A percentile compares a stretch with the other conserved stretches of the same genome.
Conservation (phyloP, 2,888 invertebrate species). For the Pollenia griseotomentosa region DNA sequence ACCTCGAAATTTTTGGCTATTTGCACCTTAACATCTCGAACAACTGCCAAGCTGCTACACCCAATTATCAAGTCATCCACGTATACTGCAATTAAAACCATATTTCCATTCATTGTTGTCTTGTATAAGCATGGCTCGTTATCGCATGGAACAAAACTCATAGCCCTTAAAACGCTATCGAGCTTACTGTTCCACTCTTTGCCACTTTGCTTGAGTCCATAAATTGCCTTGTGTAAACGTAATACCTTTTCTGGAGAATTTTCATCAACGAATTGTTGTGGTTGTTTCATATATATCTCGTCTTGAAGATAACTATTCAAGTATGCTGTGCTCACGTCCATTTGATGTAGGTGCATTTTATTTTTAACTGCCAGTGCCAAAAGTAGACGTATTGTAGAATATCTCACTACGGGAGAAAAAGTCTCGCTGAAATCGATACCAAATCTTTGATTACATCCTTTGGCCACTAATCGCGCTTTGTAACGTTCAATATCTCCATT, state of each 20-base stretch:
- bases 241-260: slow-evolving; percentile 49
- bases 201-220: slow-evolving; percentile 74
- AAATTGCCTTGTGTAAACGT: too few relatives aligned
- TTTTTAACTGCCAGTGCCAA: slow-evolving; percentile 31
- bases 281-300: slow-evolving; percentile 65
- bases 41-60: too few relatives aligned
- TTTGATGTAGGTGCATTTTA: not conserved
- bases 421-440: too few relatives aligned
- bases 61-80: slow-evolving; percentile 48
- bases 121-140: slow-evolving; percentile 46
- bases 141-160: slow-evolving; percentile 24
- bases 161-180: slow-evolving; percentile 13
- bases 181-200: slow-evolving; percentile 68
- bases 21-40: too few relatives aligned
- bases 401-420: too few relatives aligned
- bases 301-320: slow-evolving; percentile 60
- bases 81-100: slow-evolving; percentile 36
- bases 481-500: too few relatives aligned
- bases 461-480: too few relatives aligned
- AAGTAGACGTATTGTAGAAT: too few relatives aligned
- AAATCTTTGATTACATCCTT: too few relatives aligned
- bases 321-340: not conserved
- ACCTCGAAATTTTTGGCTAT: too few relatives aligned
- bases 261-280: slow-evolving; percentile 50
- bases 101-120: not conserved